Evolutionary conservation across 2,113 vertebrate species (phyloP).

Genomic region (Austrofundulus limnaeus): DNA sequence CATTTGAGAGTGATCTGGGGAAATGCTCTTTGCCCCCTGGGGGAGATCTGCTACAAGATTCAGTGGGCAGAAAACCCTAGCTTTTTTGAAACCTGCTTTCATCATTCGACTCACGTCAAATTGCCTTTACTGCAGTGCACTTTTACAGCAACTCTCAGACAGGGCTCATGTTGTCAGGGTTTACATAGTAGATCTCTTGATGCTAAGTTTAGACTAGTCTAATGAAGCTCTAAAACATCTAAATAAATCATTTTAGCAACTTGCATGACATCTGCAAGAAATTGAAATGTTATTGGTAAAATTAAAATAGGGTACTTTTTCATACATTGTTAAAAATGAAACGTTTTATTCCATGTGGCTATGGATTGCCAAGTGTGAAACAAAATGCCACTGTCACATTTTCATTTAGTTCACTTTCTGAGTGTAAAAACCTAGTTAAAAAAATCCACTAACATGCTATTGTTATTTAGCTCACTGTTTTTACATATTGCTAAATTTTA

Average conservation of each 20-base stretch:
- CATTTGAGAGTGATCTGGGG: slow-evolving; percentile 61
- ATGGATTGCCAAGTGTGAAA: no score
- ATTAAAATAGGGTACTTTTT: slow-evolving; percentile 14
- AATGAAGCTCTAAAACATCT: background rate
- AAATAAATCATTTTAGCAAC: slow-evolving; percentile 13
- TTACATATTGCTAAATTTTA: no score
- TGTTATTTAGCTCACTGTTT: no score
- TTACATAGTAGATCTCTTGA: slow-evolving; percentile 48
- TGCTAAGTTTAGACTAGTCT: slow-evolving; percentile 18
- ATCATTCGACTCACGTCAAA: slow-evolving; percentile 52
- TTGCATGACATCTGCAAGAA: background rate
- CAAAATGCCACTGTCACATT: no score
- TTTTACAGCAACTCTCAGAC: slow-evolving; percentile 25
- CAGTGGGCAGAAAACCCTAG: slow-evolving; percentile 42
- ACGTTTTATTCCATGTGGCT: background rate
- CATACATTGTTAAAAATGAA: background rate
- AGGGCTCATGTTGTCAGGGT: slow-evolving; percentile 6
- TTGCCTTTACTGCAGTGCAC: slow-evolving; percentile 33
- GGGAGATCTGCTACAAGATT: slow-evolving; percentile 33
- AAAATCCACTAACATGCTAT: no score
- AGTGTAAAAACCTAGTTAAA: no score
- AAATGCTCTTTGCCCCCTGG: slow-evolving; percentile 31
- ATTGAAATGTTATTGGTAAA: slow-evolving; percentile 3
- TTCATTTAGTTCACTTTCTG: no score
- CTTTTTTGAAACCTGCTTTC: slow-evolving; percentile 50